phyloP scores from a whole-genome alignment of 53 echinoderm and acorn worm species.

The Temnopleurus reevesii region DNA sequence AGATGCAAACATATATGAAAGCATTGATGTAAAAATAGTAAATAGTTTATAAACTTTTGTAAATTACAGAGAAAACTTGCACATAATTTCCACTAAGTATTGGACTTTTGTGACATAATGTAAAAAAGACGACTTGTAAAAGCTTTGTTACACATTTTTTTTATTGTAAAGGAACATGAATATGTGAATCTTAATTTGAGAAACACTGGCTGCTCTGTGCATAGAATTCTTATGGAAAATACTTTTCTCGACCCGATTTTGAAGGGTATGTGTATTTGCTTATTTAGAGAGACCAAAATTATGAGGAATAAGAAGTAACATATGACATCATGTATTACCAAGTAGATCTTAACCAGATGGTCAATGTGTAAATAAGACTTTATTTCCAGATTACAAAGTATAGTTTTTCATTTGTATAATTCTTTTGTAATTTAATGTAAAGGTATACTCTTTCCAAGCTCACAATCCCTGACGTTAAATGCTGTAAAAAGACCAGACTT shows the following conservation, averaged over 20 bases:
- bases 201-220: slow-evolving; percentile 35
- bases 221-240: slow-evolving; percentile 49
- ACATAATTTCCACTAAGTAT: slow-evolving; percentile 34
- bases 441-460: slow-evolving; percentile 19
- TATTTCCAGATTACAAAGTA: slow-evolving; percentile 35
- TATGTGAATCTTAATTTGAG: slow-evolving; percentile 15
- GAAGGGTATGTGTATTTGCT: slow-evolving; percentile 39
- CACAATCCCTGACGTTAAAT: background rate
- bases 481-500: background rate
- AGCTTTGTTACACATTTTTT: slow-evolving; percentile 35
- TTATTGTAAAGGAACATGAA: slow-evolving; percentile 47
- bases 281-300: slow-evolving; percentile 53
- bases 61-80: slow-evolving; percentile 47
- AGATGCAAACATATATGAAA: slow-evolving; percentile 5
- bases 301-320: slow-evolving; percentile 4
- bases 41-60: slow-evolving; percentile 58
- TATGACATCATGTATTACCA: slow-evolving; percentile 8
- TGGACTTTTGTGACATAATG: slow-evolving; percentile 53
- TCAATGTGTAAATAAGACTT: slow-evolving; percentile 48
- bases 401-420: slow-evolving; percentile 53
- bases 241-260: slow-evolving; percentile 37
- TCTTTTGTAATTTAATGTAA: slow-evolving; percentile 47
- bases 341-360: background rate
- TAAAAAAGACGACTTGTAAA: slow-evolving; percentile 46
- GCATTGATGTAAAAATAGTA: slow-evolving; percentile 52